A percentile compares a stretch with the other conserved stretches of the same genome.
Evolutionary conservation across 2,888 invertebrate genomes (phyloP).

Genomic region (Drosophila borborema): DNA sequence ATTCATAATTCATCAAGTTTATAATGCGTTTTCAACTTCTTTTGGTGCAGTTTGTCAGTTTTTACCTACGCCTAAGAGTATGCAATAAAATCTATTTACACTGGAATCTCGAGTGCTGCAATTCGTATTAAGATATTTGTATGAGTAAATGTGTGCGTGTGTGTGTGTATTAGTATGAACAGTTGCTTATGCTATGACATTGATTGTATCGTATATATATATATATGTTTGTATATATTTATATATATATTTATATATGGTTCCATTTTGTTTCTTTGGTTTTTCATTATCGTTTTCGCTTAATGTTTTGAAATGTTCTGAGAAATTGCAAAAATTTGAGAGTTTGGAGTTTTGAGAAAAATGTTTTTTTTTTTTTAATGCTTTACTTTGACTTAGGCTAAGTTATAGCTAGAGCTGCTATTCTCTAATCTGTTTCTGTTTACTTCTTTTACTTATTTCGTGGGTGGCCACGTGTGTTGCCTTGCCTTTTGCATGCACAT

Average conservation of each 20-base stretch:
- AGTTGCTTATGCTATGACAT: slow-evolving; percentile 71
- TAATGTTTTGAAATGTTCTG: slow-evolving; percentile 41
- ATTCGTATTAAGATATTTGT: slow-evolving; percentile 33
- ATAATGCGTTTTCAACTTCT: slow-evolving; percentile 20
- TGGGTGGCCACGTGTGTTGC: slow-evolving; percentile 4
- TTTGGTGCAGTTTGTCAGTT: slow-evolving; percentile 67
- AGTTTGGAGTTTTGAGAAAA: slow-evolving; percentile 42
- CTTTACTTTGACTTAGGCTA: slow-evolving; percentile 46
- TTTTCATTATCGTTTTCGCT: slow-evolving; percentile 17
- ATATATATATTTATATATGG: slow-evolving; percentile 45
- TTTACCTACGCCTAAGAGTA: slow-evolving; percentile 63
- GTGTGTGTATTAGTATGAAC: slow-evolving; percentile 51
- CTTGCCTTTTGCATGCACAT: background rate
- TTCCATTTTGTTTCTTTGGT: slow-evolving; percentile 38
- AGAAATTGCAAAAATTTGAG: slow-evolving; percentile 51
- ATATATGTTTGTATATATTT: slow-evolving; percentile 32
- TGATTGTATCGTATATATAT: slow-evolving; percentile 73
- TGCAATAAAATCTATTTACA: slow-evolving; percentile 80
- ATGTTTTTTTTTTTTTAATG: slow-evolving; percentile 3
- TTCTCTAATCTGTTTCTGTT: slow-evolving; percentile 1
- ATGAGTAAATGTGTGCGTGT: slow-evolving; percentile 12
- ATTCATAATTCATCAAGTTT: slow-evolving; percentile 17
- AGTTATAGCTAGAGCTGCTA: slow-evolving; percentile 39
- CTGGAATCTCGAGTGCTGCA: slow-evolving; percentile 66
- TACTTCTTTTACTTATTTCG: background rate